Percentiles rank a stretch among this genome's conserved stretches.
These are phyloP conservation scores for Podilymbus podiceps DNA, from an alignment of 2,113 vertebrate species.

Conservation along the genomic window DNA sequence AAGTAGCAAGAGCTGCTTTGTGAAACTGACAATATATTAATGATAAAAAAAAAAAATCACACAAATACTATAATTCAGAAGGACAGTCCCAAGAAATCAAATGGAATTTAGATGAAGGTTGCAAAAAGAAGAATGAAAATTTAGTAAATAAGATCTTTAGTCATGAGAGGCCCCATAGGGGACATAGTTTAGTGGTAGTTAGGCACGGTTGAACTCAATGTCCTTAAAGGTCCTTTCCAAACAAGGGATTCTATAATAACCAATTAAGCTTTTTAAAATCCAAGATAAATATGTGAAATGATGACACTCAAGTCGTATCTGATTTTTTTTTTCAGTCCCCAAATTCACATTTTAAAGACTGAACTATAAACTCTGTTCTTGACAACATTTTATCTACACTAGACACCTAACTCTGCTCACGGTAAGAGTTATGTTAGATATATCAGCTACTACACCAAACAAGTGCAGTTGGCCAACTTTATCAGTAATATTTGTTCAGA, in stretches of 20 bases:
- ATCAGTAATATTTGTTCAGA: background rate
- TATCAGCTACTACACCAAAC: background rate
- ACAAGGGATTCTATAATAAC: too few relatives aligned
- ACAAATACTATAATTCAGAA: background rate
- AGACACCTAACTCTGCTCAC: background rate
- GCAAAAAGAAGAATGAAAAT: background rate
- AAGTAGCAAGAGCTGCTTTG: background rate
- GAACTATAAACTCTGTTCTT: background rate
- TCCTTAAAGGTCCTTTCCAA: too few relatives aligned
- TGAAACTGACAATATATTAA: background rate
- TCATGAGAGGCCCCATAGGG: background rate
- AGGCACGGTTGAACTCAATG: too few relatives aligned
- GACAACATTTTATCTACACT: background rate
- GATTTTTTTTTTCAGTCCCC: background rate
- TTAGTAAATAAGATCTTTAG: background rate
- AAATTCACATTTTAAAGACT: background rate
- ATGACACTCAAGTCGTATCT: background rate
- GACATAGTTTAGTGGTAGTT: too few relatives aligned
- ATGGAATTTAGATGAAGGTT: background rate
- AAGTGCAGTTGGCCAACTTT: background rate
- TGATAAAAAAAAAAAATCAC: background rate
- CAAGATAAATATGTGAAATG: background rate
- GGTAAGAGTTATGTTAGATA: background rate
- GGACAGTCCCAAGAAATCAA: background rate
- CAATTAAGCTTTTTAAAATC: background rate